A percentile compares a stretch with the other conserved stretches of the same genome.
Evolutionary conservation across 2,113 vertebrate genomes (phyloP).

Genomic region (Bufo bufo): DNA sequence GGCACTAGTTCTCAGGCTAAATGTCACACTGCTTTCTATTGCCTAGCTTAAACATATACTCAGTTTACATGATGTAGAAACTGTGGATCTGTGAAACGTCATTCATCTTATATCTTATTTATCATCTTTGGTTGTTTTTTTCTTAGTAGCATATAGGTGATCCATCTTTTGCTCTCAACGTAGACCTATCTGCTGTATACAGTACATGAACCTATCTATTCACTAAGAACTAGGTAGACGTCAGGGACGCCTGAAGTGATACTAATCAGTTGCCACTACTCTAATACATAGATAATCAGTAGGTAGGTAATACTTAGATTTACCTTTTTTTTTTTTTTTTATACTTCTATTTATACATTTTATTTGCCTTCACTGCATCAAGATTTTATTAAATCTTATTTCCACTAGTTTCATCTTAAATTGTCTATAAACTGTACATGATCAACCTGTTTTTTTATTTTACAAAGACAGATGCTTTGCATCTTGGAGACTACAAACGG

Average conservation of each 20-base stretch:
- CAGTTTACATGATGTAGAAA: neutral
- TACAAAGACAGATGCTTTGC: neutral
- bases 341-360: neutral
- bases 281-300: neutral
- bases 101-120: neutral
- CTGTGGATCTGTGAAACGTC: neutral
- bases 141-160: neutral
- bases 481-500: neutral
- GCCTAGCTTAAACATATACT: neutral
- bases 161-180: neutral
- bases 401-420: neutral
- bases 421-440: neutral
- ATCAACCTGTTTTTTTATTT: neutral
- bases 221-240: neutral
- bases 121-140: neutral
- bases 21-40: neutral
- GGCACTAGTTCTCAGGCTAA: conserved; percentile 13
- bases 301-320: neutral
- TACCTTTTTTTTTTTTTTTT: neutral
- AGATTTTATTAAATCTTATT: conserved; percentile 5
- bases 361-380: conserved; percentile 19
- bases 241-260: neutral
- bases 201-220: neutral
- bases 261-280: neutral
- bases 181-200: neutral